Base-by-base conservation (phyloP, 2,888 invertebrate genomes). In the Pinctada fucata region DNA sequence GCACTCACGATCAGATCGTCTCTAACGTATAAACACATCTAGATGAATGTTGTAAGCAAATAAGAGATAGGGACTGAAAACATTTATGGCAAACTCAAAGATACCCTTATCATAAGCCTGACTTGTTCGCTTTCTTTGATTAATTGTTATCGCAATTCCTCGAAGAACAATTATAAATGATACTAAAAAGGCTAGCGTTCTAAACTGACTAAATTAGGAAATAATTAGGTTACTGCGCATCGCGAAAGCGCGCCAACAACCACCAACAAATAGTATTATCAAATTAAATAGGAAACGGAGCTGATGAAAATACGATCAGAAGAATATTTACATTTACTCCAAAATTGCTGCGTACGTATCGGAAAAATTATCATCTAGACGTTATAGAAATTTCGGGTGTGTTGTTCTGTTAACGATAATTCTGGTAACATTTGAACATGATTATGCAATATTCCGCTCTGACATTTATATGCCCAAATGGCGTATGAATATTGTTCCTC, bases 111-210 rank as follows among this genome's bases (percentile, higher is more conserved):
- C 58, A 58, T 58, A 58, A 10, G 58, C 58, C 13, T 13, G 58
- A 13, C 58, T 58, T 58, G 58, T 58, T 58, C 58, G 58, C 58
- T 58, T 58, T 58, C 58, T 58, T 63, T 74, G 74, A 74, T 74
- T 66, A 74, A 74, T 74, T 74, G 74, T 63, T 74, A 74, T 74
- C 65, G 49, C 74, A 66, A 74, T 66, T 65, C 74, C 66, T 63
- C 74, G 66, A 74, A 66, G 74, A 74, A 45, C 74, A 65, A 74
- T 74, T 74, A 66, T 65, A 49, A 50, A 49, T 10, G 74, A 74
- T 74, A 74, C 48, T 16, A 51, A 74, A 66, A 74, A 31, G 66
- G 16, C 74, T 49, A 66, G 50, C 47, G 63, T 65, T 66, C 74
- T 74, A 66, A 74, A 74, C 74, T 74, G 74, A 31, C 45, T 49